These are phyloP conservation scores for Euplexia lucipara DNA, from an alignment of 2,888 invertebrate genomes.

Conservation along the genomic window DNA sequence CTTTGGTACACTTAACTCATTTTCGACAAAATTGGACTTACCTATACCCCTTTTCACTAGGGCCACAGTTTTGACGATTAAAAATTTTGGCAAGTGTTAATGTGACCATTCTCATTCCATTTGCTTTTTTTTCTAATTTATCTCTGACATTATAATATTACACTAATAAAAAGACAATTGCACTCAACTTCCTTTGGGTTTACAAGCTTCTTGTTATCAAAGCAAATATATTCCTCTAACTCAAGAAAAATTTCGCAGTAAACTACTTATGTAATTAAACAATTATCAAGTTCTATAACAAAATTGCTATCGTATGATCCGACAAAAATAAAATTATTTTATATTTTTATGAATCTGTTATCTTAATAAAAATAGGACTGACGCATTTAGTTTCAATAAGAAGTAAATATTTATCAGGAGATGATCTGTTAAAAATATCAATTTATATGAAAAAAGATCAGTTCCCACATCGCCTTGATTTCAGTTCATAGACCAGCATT, in stretches of 20 bases:
- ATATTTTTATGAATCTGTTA: constrained; percentile 17
- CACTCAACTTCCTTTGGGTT: background rate
- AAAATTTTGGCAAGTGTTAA: no score
- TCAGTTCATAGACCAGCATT: no score
- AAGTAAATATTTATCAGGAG: constrained; percentile 14
- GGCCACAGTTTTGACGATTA: no score
- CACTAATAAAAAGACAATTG: background rate
- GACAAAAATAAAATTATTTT: constrained; percentile 9
- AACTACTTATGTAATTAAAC: background rate
- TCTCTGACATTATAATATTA: no score
- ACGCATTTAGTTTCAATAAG: constrained; percentile 15
- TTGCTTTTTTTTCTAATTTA: no score
- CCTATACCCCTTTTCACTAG: no score
- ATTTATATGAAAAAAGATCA: no score
- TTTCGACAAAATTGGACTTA: no score
- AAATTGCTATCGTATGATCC: constrained; percentile 25
- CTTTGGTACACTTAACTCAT: no score
- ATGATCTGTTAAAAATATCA: background rate
- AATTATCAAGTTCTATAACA: background rate
- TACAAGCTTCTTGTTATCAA: constrained; percentile 3
- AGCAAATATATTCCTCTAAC: constrained; percentile 1
- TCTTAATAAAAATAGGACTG: constrained; percentile 14
- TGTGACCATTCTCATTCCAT: no score
- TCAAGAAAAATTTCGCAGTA: background rate
- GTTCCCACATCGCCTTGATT: no score